A percentile compares a stretch with the other conserved stretches of the same genome.
Evolutionary conservation across 2,113 vertebrate genomes (phyloP).

Genomic region (Pontoporia blainvillei): DNA sequence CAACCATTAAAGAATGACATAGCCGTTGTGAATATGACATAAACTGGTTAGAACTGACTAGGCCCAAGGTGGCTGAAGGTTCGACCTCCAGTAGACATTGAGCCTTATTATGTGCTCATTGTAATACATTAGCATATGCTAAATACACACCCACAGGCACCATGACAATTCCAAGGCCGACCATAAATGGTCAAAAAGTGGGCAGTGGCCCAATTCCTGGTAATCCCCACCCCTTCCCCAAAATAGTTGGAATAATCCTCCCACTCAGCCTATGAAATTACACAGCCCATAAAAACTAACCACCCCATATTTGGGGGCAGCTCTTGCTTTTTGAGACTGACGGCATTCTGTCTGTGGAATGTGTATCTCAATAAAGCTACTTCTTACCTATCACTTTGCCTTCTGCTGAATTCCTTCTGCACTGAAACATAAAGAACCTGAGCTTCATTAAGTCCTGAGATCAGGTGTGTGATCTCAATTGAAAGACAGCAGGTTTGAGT

Average conservation of each 20-base stretch:
- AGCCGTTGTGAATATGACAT: not conserved
- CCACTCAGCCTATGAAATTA: not conserved
- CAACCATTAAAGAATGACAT: not conserved
- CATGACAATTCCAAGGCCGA: not conserved
- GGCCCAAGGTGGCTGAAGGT: not conserved
- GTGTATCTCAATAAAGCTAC: not conserved
- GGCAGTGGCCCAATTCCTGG: not conserved
- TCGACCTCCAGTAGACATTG: not conserved
- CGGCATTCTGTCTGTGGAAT: not conserved
- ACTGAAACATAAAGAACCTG: not conserved
- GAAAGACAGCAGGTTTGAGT: not conserved
- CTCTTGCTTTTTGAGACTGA: not conserved
- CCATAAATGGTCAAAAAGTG: not conserved
- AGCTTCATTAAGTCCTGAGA: not conserved
- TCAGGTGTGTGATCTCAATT: not conserved
- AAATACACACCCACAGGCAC: not conserved
- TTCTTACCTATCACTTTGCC: not conserved
- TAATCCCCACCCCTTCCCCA: not conserved
- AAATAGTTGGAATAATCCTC: not conserved
- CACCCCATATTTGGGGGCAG: not conserved
- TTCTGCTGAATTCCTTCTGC: not conserved
- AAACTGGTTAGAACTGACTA: not conserved
- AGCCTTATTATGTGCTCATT: not conserved
- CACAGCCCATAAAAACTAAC: not conserved
- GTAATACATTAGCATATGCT: not conserved